These are phyloP conservation scores for Lutjanus campechanus DNA, from an alignment of 2,797 vertebrate species.

Conservation along the genomic window DNA sequence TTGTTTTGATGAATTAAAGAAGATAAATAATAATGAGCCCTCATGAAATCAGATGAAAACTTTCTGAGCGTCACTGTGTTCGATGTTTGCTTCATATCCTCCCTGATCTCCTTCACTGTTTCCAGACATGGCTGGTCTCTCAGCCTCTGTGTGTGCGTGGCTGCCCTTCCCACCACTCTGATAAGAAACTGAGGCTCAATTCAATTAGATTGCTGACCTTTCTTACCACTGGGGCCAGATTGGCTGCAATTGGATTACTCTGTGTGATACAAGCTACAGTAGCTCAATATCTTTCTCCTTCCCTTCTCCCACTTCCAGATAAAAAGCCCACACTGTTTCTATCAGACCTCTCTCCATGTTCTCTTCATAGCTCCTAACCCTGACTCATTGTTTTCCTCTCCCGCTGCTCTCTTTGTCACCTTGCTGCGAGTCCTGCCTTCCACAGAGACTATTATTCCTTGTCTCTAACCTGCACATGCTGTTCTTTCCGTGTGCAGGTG, in stretches of 20 bases:
- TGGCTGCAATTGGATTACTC: conserved; percentile 40
- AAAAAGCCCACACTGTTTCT: neutral
- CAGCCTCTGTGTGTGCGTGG: neutral
- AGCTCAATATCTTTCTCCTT: neutral
- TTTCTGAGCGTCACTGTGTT: neutral
- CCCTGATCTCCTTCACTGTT: neutral
- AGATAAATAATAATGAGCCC: neutral
- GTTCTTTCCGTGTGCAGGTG: conserved; percentile 84
- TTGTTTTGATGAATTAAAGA: neutral
- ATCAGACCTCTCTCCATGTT: neutral
- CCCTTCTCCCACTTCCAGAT: neutral
- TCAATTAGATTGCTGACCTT: conserved; percentile 44
- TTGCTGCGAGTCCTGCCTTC: neutral
- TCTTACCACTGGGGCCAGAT: conserved; percentile 40
- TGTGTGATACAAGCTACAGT: neutral
- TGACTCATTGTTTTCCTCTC: neutral
- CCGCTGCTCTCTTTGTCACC: neutral
- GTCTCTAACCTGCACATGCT: neutral
- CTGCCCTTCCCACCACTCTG: neutral
- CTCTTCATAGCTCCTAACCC: neutral
- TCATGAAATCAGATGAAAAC: neutral
- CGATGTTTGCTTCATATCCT: neutral
- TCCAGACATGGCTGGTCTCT: neutral
- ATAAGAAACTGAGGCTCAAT: conserved; percentile 38
- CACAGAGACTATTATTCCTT: neutral